Base-by-base conservation (phyloP, 2,113 vertebrate genomes). In the Puffinus mauretanicus region DNA sequence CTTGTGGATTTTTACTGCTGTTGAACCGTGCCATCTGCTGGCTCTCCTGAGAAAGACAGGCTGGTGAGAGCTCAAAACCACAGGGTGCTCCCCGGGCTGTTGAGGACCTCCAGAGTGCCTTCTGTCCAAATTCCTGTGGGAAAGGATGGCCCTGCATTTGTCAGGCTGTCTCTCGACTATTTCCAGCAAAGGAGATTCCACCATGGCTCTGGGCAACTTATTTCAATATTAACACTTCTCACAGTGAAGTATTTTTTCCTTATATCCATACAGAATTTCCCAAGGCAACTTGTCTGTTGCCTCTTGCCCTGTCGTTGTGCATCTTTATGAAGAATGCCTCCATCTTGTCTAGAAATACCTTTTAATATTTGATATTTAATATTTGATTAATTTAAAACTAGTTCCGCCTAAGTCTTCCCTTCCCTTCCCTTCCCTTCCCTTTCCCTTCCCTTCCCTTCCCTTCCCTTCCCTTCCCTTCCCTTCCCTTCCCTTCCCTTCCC, bases 1-100 rank as follows among this genome's bases (percentile, higher is more conserved):
- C 38, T n/a, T 6, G 47, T 1, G 1, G 75, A 2, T 4, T 24
- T 38, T 3, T 64, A 2, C 8, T 8, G 84, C 87, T 72, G 87
- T 69, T 69, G 87, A 76, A 42, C 66, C 17, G 2, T 77, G 96
- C 96, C 96, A 95, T 52, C 96, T 96, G 16, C 96, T 82, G 96
- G 93, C 40, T 54, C 8, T 90, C 15, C 27, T 26, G 19, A 46
- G 89, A 76, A 96, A 52, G 72, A 51, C 80, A 77, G 14, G 15
- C 25, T n/a, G 52, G 7, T 13, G 36, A 15, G 30, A 19, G 34
- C 38, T 40, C 54, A 16, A 57, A 55, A 27, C 16, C 14, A 8
- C 42, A 9, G 18, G 6, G 15, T 4, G 25, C 12, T 83, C 17
- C 8, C 4, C 5, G 0, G 32, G 2, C 10, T 67, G 29, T 18